Evolutionary conservation across 2,888 invertebrate species (phyloP).

Genomic region (Pyrochroa serraticornis): DNA sequence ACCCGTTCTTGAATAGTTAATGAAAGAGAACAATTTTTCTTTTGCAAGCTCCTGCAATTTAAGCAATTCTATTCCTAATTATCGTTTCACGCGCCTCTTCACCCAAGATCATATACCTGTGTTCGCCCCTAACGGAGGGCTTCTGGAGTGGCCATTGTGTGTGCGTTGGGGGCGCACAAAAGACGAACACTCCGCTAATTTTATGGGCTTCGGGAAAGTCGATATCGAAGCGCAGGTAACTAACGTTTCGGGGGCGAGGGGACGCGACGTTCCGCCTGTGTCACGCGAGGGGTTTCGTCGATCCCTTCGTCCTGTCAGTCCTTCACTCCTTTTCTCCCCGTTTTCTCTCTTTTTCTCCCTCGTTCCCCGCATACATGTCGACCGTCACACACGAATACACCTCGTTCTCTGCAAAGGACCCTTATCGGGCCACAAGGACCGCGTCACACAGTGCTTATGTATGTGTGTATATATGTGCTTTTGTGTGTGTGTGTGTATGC

Average conservation of each 20-base stretch:
- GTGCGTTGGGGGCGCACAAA: slow-evolving; percentile 20
- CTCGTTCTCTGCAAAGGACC: slow-evolving; percentile 1
- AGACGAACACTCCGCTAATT: slow-evolving; percentile 36
- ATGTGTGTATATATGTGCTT: background rate
- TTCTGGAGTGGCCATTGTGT: no score
- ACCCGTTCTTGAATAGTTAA: no score
- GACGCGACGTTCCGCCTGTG: slow-evolving; percentile 22
- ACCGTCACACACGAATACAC: slow-evolving; percentile 2
- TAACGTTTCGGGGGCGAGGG: slow-evolving; percentile 24
- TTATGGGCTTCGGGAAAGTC: slow-evolving; percentile 36
- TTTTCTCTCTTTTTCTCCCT: no score
- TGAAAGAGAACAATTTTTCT: no score
- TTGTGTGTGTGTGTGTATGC: background rate
- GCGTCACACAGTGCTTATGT: background rate
- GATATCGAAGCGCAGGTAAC: slow-evolving; percentile 40
- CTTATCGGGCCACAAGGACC: slow-evolving; percentile 8
- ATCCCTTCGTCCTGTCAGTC: slow-evolving; percentile 15
- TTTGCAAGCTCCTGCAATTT: no score
- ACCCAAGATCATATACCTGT: no score
- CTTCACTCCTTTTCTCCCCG: slow-evolving; percentile 16
- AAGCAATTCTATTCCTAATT: no score
- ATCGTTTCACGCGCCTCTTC: no score
- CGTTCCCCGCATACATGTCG: no score
- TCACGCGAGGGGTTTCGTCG: slow-evolving; percentile 32
- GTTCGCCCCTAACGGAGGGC: no score